Evolutionary conservation across 2,888 invertebrate genomes (phyloP), one percentile per base, ranked within the genome.

Genomic region (Meta bourneti): DNA sequence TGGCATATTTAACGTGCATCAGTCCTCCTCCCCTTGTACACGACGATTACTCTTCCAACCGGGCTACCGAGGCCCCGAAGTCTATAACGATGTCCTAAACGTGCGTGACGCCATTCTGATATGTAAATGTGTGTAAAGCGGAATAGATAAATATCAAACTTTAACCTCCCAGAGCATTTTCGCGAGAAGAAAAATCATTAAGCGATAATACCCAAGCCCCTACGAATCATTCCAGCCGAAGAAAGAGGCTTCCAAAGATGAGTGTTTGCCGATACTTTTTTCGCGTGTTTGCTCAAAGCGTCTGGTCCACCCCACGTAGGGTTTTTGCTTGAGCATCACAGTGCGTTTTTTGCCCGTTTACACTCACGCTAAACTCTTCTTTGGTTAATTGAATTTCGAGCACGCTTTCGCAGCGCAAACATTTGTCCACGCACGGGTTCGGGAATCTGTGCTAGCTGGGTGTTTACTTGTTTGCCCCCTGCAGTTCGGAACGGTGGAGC

Each of bases 231-330:
- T 71, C 70, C n/a, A 19, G 20, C 82, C 49, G 34, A 49, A 72
- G 8, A 51, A 78, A 78, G 0, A 49, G 34, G 16, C 13, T 34
- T 72, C 71, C n/a, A 20, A 19, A 74, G 84, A 74, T 34, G 52
- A 48, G 84, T 84, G 84, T 84, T 84, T 84, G 75, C 75, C 84
- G 52, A 84, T 84, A 84, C 52, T 84, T 72, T 84, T 83, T 84
- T 84, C 5, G 54, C 75, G 75, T 75, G 74, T 84, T 84, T 61
- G 74, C 71, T 20, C n/a, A 51, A 19, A 13, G 75, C 54, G 7
- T 20, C 49, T 61, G 61, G 4, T 34, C 34, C 34, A 34, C 61
- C 61, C 61, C 61, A 9, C 61, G 11, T 9, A 7, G 52, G 52
- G 77, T 79, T 54, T 74, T 74, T 75, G 34, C 84, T 20, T n/a